Evolutionary conservation across 2,113 vertebrate genomes (phyloP).

Genomic region (Chrysemys picta): DNA sequence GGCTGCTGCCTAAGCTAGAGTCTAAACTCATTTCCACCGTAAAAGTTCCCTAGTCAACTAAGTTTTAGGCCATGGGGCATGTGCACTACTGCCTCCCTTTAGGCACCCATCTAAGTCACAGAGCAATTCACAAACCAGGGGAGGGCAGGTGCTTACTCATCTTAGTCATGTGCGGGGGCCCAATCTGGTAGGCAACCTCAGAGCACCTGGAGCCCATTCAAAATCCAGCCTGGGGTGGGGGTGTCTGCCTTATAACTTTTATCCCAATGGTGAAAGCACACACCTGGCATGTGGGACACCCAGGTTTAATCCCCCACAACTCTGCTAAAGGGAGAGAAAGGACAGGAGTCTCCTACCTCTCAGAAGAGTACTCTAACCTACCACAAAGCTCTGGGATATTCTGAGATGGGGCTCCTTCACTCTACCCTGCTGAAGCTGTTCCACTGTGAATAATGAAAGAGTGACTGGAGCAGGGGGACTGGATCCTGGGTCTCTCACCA

Average conservation of each 20-base stretch:
- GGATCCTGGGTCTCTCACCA: not conserved
- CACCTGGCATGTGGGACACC: not conserved
- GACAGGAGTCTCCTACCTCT: not conserved
- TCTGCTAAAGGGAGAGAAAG: not conserved
- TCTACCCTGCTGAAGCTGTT: not conserved
- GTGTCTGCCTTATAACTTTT: not conserved
- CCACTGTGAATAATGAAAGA: not conserved
- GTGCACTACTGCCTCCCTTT: no score
- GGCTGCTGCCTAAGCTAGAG: no score
- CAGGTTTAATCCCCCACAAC: not conserved
- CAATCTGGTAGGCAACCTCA: no score
- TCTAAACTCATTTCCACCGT: no score
- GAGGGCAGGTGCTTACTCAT: no score
- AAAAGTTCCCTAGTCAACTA: no score
- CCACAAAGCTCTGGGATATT: not conserved
- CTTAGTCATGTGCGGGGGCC: no score
- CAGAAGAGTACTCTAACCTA: not conserved
- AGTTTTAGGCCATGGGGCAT: no score
- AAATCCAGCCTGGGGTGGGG: not conserved
- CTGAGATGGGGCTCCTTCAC: not conserved
- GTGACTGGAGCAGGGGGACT: not conserved
- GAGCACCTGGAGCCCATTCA: not conserved
- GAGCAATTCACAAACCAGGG: not conserved
- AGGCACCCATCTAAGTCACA: not conserved
- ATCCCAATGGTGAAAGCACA: not conserved